Percentiles rank a stretch among this genome's conserved stretches.
These are phyloP conservation scores for Onchidella celtica DNA, from an alignment of 2,888 invertebrate species.

Conservation along the genomic window DNA sequence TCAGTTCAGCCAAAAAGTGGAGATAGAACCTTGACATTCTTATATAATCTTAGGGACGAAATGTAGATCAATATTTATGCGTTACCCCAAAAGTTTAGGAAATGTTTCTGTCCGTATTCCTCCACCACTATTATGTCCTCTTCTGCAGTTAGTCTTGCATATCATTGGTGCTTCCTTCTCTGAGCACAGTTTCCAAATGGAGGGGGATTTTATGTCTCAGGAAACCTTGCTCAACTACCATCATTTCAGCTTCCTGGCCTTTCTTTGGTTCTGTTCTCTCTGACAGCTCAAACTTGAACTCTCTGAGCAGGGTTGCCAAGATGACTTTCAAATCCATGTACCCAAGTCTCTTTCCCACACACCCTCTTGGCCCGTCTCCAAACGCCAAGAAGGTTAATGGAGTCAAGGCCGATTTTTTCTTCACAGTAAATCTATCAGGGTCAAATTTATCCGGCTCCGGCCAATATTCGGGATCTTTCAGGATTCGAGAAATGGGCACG, in stretches of 20 bases:
- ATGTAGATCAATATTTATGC: no score
- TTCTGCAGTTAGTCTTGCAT: no score
- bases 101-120: no score
- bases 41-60: no score
- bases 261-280: neutral
- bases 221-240: no score
- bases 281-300: neutral
- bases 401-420: neutral
- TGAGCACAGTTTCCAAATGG: no score
- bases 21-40: no score
- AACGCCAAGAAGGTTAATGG: neutral
- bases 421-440: neutral
- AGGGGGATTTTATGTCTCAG: no score
- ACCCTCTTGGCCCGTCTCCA: neutral
- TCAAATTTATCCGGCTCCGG: constrained; percentile 1
- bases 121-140: no score
- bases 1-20: no score
- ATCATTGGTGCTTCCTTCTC: no score
- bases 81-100: no score
- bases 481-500: neutral
- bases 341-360: neutral
- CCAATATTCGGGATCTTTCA: constrained; percentile 3
- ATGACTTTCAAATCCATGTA: neutral
- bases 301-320: neutral
- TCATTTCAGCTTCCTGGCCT: neutral